phyloP scores from a whole-genome alignment of 2,113 vertebrate genomes.

The Galbula dea region DNA sequence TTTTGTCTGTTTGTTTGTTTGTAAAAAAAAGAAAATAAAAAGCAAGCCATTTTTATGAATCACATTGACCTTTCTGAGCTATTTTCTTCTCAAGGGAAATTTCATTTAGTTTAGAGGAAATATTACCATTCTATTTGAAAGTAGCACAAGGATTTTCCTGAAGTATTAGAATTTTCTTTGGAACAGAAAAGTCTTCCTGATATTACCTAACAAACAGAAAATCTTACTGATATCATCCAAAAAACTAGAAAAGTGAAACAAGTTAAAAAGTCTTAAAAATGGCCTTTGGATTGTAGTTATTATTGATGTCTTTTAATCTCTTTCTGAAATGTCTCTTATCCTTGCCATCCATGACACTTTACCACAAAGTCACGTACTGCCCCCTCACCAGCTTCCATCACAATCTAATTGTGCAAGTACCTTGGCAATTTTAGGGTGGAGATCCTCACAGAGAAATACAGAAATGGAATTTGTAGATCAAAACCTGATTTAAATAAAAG shows the following conservation, averaged over 20 bases:
- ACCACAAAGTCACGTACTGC: background rate
- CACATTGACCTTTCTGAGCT: background rate
- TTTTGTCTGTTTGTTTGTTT: background rate
- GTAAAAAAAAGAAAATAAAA: background rate
- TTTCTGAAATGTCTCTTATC: background rate
- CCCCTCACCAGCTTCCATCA: background rate
- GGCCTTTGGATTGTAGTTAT: background rate
- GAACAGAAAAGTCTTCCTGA: background rate
- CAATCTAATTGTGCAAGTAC: background rate
- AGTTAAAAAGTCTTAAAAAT: background rate
- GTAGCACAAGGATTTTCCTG: background rate
- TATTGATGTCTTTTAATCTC: background rate
- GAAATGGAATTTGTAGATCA: background rate
- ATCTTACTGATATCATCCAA: background rate
- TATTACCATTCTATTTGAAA: background rate
- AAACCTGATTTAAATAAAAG: background rate
- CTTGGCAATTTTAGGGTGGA: background rate
- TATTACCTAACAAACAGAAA: background rate
- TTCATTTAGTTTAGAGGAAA: conserved; percentile 10
- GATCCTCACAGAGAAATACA: background rate
- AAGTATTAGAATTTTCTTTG: background rate
- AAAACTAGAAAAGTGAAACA: background rate
- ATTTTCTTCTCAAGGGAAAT: conserved; percentile 15
- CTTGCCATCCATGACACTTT: background rate
- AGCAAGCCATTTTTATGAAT: background rate